Evolutionary conservation across 1,140 invertebrate genomes (phyloP), one percentile per base, ranked within the genome.

Genomic region (Trachymyrmex cornetzi): DNA sequence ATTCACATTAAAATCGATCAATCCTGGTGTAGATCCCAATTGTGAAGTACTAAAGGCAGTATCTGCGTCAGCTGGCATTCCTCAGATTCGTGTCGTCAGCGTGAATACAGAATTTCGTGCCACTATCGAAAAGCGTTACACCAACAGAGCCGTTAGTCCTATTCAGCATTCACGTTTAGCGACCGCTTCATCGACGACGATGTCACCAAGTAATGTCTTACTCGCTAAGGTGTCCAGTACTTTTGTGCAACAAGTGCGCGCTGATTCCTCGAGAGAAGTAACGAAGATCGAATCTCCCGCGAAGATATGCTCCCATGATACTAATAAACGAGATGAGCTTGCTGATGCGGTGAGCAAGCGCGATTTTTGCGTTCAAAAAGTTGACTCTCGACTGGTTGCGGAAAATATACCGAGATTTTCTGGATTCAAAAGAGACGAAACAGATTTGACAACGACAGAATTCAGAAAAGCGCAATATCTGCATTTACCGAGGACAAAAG

Each of bases 21-120:
- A 61, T 12, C 38, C 38, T 7, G 12, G 0, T 19, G n/a, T 12
- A n/a, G 34, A 14, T 57, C 34, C 34, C 24, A 55, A 81, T 71
- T 11, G 16, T 6, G 14, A 12, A 27, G 34, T 80, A 55, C 22
- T 50, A 3, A 63, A 14, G 2, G 14, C 50, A 22, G 6, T 63
- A 19, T 84, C 85, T 7, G n/a, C 34, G 5, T 67, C 69, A n/a
- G 19, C 22, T 38, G 50, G 27, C 38, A 34, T 27, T 0, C 71
- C 87, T 9, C 34, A 79, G 19, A 19, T 87, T 16, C 66, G 53
- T 7, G 53, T 86, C 9, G 44, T 74, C 30, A 74, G 72, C 1
- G 59, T 84, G 14, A 90, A 89, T 16, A 87, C 86, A 19, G 38
- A 87, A 27, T 38, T 81, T 48, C 34, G 34, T 1, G 27, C 80